phyloP scores from a whole-genome alignment of 1,140 invertebrate species.

The Sinonovacula constricta region DNA sequence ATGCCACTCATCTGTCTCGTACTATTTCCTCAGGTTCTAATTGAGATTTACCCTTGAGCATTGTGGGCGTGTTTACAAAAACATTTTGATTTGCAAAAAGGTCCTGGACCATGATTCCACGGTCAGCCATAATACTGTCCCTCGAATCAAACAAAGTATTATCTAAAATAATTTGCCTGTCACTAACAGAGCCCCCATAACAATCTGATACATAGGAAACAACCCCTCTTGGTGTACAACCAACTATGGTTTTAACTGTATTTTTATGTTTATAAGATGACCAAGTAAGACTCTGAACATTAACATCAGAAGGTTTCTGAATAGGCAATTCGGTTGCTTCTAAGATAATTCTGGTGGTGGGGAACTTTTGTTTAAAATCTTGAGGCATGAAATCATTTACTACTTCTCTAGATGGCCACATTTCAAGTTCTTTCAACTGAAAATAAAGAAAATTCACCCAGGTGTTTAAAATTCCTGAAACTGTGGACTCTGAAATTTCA shows the following conservation, averaged over 20 bases:
- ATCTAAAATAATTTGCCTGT: conserved; percentile 8
- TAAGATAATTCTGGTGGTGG: conserved; percentile 56
- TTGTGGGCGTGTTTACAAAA: conserved; percentile 55
- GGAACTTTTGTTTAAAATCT: conserved; percentile 55
- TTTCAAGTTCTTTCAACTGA: conserved; percentile 51
- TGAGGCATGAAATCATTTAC: conserved; percentile 50
- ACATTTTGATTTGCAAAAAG: conserved; percentile 54
- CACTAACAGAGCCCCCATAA: conserved; percentile 9
- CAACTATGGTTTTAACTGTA: conserved; percentile 10
- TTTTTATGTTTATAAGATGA: conserved; percentile 22
- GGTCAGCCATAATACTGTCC: conserved; percentile 59
- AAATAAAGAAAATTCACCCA: conserved; percentile 60
- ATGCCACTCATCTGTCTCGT: no score
- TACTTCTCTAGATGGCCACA: conserved; percentile 42
- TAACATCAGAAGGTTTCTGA: conserved; percentile 38
- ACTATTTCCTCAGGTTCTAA: conserved; percentile 50
- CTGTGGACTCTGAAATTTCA: no score
- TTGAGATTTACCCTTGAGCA: conserved; percentile 53
- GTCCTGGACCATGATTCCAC: conserved; percentile 57
- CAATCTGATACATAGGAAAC: background rate
- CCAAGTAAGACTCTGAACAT: background rate
- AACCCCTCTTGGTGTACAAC: background rate
- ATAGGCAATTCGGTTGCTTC: conserved; percentile 59
- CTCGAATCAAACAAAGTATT: conserved; percentile 33
- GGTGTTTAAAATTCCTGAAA: conserved; percentile 47